Evolutionary conservation across 1,140 invertebrate species (phyloP), one percentile per base, ranked within the genome.

Genomic region (Lordiphosa stackelbergi): DNA sequence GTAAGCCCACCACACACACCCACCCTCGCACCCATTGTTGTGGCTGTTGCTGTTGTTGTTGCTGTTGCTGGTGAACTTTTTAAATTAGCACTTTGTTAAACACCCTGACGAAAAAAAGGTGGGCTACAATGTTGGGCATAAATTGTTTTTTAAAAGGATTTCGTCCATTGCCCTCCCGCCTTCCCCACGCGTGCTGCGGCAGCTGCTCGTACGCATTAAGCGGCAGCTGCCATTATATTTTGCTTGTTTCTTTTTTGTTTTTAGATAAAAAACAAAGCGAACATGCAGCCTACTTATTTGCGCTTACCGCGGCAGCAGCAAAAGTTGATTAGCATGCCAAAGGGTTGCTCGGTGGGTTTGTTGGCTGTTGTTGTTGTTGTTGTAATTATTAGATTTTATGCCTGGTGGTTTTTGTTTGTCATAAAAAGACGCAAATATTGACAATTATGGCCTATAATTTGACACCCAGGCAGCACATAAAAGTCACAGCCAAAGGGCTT

Each of bases 21-120:
- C 43, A 45, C n/a, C 40, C 53, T 13, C 16, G n/a, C 36, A 12
- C 11, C 22, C 13, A 24, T 51, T 49, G 45, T 58, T 49, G 45
- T 28, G 62, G 60, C 22, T 69, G 57, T 40, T 58, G 64, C 49
- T 49, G 45, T 28, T 66, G 60, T 58, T 49, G 45, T 28, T 66
- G 60, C 22, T 69, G 57, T 37, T n/a, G n/a, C n/a, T n/a, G n/a
- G n/a, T 58, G 64, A 85, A 85, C 79, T 85, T 85, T 85, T 85
- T 85, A 85, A 85, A 85, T 85, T 85, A 85, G 79, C 79, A 85
- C 79, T 85, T 85, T 85, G 79, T 85, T 85, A 85, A 85, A 79
- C 71, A 79, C 79, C 74, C 74, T 79, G 74, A 75, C 73, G 79
- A 85, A 79, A 79, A 79, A 43, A 52, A 43, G 43, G 42, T 38